Base-by-base conservation (phyloP, 1,140 invertebrate species). In the Drosophila bocki region DNA sequence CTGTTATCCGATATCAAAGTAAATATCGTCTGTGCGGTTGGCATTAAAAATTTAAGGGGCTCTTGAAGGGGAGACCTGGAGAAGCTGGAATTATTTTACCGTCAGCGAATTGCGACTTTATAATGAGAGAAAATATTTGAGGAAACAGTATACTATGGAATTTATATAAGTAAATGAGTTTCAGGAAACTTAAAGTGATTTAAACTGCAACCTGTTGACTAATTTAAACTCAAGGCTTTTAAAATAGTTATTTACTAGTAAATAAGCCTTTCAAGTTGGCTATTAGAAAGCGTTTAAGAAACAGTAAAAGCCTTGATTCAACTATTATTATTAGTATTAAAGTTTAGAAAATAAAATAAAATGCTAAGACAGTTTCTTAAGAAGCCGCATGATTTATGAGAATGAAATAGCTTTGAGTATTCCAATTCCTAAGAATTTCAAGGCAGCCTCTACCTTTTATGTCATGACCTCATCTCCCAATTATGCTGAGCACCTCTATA, bases 391-490 rank as follows among this genome's bases (percentile, higher is more conserved):
- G 74, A 69, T 77, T 78, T 77, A 78, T 78, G 70, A 58, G 51
- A 48, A 58, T 51, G 32, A 65, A 37, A 65, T 45, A 19, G 53
- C 19, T 53, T 44, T 37, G 39, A 72, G 45, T 57, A 42, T 50
- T 42, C n/a, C 51, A 47, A 41, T 54, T 74, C 37, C n/a, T n/a
- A 62, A 74, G 42, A 58, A 75, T 53, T 48, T 48, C 71, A 64
- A 42, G 44, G 53, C 71, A 64, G 51, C 19, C n/a, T 41, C 60
- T 65, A 65, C 74, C 74, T 85, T 86, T 75, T 54, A 44, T 26
- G 57, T 62, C 57, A 74, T 87, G 83, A 87, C 76, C 65, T 87
- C 83, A 87, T 82, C 80, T 56, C 42, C 45, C 58, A 80, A 57
- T 82, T 64, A 82, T 87, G 83, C 58, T 70, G 44, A 65, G 58